These are phyloP conservation scores for Ceyx melanurus DNA, from an alignment of 2,113 vertebrate genomes.

Conservation along the genomic window DNA sequence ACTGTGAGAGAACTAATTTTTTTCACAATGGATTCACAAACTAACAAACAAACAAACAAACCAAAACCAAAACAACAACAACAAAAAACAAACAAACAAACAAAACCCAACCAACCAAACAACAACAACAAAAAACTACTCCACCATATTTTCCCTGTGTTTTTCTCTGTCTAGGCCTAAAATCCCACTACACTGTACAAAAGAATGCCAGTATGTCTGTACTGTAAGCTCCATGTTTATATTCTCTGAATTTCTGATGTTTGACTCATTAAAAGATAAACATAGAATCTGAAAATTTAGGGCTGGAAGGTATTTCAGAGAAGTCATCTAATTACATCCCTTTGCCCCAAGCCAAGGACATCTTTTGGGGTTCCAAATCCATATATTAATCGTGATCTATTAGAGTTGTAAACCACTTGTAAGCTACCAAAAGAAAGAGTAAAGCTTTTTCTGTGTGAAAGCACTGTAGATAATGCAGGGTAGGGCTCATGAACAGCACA, in stretches of 20 bases:
- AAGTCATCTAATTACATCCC: not conserved
- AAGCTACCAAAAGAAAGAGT: not conserved
- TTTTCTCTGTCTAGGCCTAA: not conserved
- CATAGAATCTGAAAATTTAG: not conserved
- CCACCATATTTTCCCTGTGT: not conserved
- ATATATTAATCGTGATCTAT: not conserved
- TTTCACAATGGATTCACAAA: not conserved
- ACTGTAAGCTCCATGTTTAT: not conserved
- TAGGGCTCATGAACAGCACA: not conserved
- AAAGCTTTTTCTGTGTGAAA: not conserved
- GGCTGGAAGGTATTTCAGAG: not conserved
- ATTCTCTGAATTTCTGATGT: not conserved
- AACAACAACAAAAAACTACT: too few species aligned
- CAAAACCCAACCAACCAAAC: too few species aligned
- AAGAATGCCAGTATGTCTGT: not conserved
- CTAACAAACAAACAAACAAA: too few species aligned
- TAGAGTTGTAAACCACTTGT: not conserved
- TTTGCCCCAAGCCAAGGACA: not conserved
- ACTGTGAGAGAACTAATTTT: not conserved
- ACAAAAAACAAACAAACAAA: too few species aligned
- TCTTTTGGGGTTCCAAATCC: not conserved
- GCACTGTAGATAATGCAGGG: not conserved
- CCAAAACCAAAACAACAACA: too few species aligned
- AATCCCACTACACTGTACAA: accelerated
- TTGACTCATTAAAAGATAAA: not conserved